A percentile compares a stretch with the other conserved stretches of the same genome.
Conservation (phyloP, 1,140 invertebrate species). For the Scaptodrosophila lebanonensis region DNA sequence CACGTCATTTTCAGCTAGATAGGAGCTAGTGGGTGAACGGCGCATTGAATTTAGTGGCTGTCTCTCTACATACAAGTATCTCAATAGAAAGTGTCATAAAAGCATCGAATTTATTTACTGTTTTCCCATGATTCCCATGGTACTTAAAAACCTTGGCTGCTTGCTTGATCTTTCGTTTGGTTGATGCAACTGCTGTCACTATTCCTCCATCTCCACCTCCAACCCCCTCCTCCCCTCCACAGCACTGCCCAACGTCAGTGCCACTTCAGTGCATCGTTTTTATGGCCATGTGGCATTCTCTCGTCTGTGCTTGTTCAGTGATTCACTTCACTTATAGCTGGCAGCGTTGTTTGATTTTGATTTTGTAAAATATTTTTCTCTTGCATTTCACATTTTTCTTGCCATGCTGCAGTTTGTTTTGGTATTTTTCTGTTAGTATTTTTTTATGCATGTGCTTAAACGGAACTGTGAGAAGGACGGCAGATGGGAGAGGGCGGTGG, state of each 20-base stretch:
- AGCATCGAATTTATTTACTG: too few relatives aligned
- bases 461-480: background rate
- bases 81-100: too few relatives aligned
- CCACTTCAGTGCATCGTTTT: conserved; percentile 1
- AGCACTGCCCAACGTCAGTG: background rate
- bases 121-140: too few relatives aligned
- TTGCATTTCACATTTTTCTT: conserved; percentile 60
- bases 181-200: too few relatives aligned
- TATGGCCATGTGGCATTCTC: conserved; percentile 30
- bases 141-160: too few relatives aligned
- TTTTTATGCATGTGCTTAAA: conserved; percentile 17
- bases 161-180: too few relatives aligned
- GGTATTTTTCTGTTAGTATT: conserved; percentile 20
- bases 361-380: conserved; percentile 72
- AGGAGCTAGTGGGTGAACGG: too few relatives aligned
- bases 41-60: too few relatives aligned
- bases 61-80: too few relatives aligned
- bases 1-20: too few relatives aligned
- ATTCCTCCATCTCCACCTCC: too few relatives aligned
- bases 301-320: conserved; percentile 37
- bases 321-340: conserved; percentile 64
- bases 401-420: conserved; percentile 29
- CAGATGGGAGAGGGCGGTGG: background rate
- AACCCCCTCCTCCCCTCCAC: too few relatives aligned
- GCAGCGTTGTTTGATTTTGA: conserved; percentile 72